Base-by-base conservation (phyloP, 2,888 invertebrate species). In the Epinotia nisella region DNA sequence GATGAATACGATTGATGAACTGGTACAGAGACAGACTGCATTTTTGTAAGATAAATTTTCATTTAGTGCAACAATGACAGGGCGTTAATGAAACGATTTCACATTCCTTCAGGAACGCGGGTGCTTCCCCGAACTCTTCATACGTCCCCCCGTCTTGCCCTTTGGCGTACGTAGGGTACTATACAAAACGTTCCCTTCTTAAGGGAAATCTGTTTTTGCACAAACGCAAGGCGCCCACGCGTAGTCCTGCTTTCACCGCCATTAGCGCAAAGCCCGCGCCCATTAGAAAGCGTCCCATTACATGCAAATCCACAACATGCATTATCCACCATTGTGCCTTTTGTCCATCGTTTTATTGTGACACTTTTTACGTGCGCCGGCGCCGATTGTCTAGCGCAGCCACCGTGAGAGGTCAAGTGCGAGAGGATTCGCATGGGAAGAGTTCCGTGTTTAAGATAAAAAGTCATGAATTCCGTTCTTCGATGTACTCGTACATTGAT, bases 241-340 rank as follows among this genome's bases (percentile, higher is more conserved):
- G 79, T 55, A 53, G 65, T 65, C 84, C 84, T 78, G 84, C 91
- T 91, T 90, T 90, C 90, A 85, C 90, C 82, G 74, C 82, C 84
- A 87, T 88, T 83, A 86, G 83, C 83, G 79, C 78, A 82, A 85
- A 81, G 82, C 81, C 78, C 77, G 72, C 75, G 77, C 78, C 78
- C 86, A 85, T 87, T 92, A 91, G 91, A 91, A 91, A 92, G 91
- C 84, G 83, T 83, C 84, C 85, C 85, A 86, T 87, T 84, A 87
- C 81, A 90, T 87, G 88, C 86, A 85, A 88, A 90, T 87, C 85
- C 84, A 71, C 74, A 53, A 64, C 65, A 61, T 51, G 71, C 75
- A 75, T 75, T 73, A 70, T 69, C 71, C 66, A 39, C 62, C 49
- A 71, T 65, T 70, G 68, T 74, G 71, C 72, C 53, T 68, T 59